A percentile compares a stretch with the other conserved stretches of the same genome.
phyloP scores from a whole-genome alignment of 2,888 invertebrate genomes.

The Cylindroiulus punctatus region DNA sequence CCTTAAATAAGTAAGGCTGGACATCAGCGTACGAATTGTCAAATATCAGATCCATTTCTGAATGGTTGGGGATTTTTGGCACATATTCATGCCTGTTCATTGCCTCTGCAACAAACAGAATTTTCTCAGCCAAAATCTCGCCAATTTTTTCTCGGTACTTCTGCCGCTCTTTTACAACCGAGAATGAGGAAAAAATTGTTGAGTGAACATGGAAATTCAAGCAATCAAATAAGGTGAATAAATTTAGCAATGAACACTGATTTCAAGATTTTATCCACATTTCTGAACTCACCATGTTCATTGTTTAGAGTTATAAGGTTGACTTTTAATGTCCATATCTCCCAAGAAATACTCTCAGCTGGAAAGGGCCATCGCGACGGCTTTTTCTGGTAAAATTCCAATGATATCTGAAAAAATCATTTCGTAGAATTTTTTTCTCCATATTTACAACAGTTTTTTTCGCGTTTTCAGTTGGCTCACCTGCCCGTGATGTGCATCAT shows the following conservation, averaged over 20 bases:
- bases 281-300: slow-evolving; percentile 73
- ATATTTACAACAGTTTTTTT: no score
- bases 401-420: slow-evolving; percentile 73
- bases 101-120: slow-evolving; percentile 92
- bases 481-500: slow-evolving; percentile 65
- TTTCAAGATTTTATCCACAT: not conserved
- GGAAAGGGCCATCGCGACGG: slow-evolving; percentile 89
- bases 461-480: slow-evolving; percentile 58
- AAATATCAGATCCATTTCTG: slow-evolving; percentile 91
- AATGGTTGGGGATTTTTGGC: slow-evolving; percentile 93
- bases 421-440: not conserved
- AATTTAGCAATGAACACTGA: no score
- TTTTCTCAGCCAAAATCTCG: slow-evolving; percentile 82
- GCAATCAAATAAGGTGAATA: no score
- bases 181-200: slow-evolving; percentile 49
- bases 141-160: slow-evolving; percentile 78
- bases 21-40: slow-evolving; percentile 93
- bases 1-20: slow-evolving; percentile 96
- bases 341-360: slow-evolving; percentile 95
- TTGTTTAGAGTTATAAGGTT: slow-evolving; percentile 86
- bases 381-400: slow-evolving; percentile 95
- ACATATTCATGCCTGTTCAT: slow-evolving; percentile 96
- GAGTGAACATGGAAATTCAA: no score
- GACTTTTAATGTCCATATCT: slow-evolving; percentile 95
- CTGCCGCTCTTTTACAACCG: slow-evolving; percentile 75